Evolutionary conservation across 2,113 vertebrate species (phyloP).

Genomic region (Ivindomyrus marchei): DNA sequence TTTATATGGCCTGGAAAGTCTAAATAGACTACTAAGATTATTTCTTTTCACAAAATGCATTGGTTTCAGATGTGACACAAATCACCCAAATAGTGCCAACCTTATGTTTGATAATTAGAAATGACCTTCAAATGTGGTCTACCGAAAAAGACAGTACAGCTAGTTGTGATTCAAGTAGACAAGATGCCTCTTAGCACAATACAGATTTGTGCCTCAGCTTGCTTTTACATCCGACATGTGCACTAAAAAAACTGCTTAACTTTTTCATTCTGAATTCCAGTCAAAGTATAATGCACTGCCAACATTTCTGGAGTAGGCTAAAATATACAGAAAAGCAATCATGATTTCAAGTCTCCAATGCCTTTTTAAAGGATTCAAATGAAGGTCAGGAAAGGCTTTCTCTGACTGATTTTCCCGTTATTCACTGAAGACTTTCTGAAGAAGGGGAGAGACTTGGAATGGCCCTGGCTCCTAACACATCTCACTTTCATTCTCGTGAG

Average conservation of each 20-base stretch:
- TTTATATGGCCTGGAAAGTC: conserved; percentile 29
- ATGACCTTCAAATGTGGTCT: background rate
- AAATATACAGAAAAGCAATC: conserved; percentile 46
- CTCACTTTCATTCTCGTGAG: background rate
- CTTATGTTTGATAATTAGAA: conserved; percentile 13
- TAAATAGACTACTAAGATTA: conserved; percentile 26
- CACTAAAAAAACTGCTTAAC: conserved; percentile 58
- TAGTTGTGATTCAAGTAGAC: conserved; percentile 44
- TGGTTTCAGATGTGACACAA: conserved; percentile 13
- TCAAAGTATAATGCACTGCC: conserved; percentile 49
- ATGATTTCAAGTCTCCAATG: conserved; percentile 53
- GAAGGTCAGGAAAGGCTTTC: conserved; percentile 46
- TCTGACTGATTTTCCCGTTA: conserved; percentile 42
- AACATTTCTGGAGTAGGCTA: conserved; percentile 53
- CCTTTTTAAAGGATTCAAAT: conserved; percentile 57
- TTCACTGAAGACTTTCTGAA: background rate
- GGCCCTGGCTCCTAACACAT: background rate
- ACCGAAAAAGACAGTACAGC: conserved; percentile 26
- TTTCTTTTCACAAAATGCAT: background rate
- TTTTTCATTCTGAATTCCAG: conserved; percentile 64
- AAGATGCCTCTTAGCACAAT: background rate
- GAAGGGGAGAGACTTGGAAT: background rate
- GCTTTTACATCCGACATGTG: conserved; percentile 57
- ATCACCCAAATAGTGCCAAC: background rate
- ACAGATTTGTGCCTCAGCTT: conserved; percentile 40